Percentiles rank a stretch among this genome's conserved stretches.
Evolutionary conservation across 2,888 invertebrate genomes (phyloP).

Genomic region (Lordiphosa fenestrarum): DNA sequence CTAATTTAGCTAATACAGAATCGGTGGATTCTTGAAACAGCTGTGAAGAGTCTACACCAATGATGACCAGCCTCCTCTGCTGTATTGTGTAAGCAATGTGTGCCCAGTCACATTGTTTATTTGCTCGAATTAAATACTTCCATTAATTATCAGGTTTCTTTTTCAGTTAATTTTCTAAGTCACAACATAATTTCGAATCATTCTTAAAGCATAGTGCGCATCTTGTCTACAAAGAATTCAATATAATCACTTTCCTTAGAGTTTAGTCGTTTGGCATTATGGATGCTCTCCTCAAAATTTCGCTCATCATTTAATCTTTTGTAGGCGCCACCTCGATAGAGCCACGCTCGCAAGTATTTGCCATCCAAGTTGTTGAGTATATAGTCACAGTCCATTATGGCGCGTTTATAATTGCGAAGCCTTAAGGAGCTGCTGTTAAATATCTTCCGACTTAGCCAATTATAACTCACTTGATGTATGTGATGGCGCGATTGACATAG

Average conservation of each 20-base stretch:
- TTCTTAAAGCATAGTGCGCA: slow-evolving; percentile 22
- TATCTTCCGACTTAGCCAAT: background rate
- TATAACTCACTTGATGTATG: slow-evolving; percentile 42
- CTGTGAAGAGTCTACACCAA: too few species aligned
- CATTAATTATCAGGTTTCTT: background rate
- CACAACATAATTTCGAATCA: slow-evolving; percentile 2
- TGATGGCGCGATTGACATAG: slow-evolving; percentile 55
- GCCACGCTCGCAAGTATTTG: slow-evolving; percentile 45
- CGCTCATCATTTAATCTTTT: slow-evolving; percentile 42
- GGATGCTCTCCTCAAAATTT: slow-evolving; percentile 32
- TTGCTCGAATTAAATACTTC: too few species aligned
- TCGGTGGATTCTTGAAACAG: too few species aligned
- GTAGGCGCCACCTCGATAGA: slow-evolving; percentile 46
- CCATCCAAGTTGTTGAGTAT: slow-evolving; percentile 37
- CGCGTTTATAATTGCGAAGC: slow-evolving; percentile 32
- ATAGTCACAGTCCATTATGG: slow-evolving; percentile 49
- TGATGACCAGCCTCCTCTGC: too few species aligned
- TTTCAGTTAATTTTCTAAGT: background rate
- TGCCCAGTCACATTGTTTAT: too few species aligned
- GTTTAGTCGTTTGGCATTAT: slow-evolving; percentile 24
- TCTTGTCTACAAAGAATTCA: slow-evolving; percentile 43
- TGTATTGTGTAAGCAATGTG: too few species aligned
- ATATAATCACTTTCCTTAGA: slow-evolving; percentile 22
- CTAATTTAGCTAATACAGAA: too few species aligned
- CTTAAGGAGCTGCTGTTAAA: slow-evolving; percentile 7